Percentiles rank a stretch among this genome's conserved stretches.
Evolutionary conservation across 2,888 invertebrate genomes (phyloP).

Genomic region (Cerceris ruficornis): DNA sequence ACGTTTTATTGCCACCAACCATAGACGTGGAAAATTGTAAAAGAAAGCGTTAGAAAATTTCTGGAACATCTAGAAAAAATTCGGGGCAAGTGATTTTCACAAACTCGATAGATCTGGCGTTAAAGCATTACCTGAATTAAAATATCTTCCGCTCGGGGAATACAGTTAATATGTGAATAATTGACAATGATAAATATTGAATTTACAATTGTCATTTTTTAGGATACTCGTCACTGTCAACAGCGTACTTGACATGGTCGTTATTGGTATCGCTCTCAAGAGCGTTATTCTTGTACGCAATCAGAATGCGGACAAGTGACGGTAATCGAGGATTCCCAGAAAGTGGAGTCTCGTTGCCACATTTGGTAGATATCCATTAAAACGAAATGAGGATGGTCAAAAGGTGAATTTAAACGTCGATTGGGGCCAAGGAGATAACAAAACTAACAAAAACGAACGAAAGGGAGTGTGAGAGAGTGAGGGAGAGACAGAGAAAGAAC

Average conservation of each 20-base stretch:
- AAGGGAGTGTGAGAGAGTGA: constrained; percentile 30
- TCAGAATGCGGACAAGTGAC: constrained; percentile 42
- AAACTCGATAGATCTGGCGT: background rate
- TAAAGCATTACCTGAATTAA: background rate
- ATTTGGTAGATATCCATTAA: constrained; percentile 54
- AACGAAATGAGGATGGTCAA: constrained; percentile 62
- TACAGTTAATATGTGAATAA: background rate
- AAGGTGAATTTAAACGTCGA: constrained; percentile 55
- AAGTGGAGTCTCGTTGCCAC: constrained; percentile 32
- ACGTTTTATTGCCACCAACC: no score
- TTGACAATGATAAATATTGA: background rate
- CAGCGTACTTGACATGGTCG: constrained; percentile 61
- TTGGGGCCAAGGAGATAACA: constrained; percentile 66
- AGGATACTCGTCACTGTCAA: constrained; percentile 66
- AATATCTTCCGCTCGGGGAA: background rate
- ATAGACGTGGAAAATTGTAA: no score
- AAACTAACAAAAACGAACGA: constrained; percentile 1
- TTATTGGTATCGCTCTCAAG: constrained; percentile 61
- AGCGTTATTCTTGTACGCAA: constrained; percentile 49
- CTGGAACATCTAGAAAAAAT: no score
- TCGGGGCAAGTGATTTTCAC: no score
- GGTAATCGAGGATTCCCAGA: constrained; percentile 39
- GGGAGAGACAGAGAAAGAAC: constrained; percentile 49
- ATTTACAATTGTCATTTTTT: constrained; percentile 13
- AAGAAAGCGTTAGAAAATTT: no score